Evolutionary conservation across 2,797 vertebrate species (phyloP), one percentile per base, ranked within the genome.

Genomic region (Myripristis murdjan): DNA sequence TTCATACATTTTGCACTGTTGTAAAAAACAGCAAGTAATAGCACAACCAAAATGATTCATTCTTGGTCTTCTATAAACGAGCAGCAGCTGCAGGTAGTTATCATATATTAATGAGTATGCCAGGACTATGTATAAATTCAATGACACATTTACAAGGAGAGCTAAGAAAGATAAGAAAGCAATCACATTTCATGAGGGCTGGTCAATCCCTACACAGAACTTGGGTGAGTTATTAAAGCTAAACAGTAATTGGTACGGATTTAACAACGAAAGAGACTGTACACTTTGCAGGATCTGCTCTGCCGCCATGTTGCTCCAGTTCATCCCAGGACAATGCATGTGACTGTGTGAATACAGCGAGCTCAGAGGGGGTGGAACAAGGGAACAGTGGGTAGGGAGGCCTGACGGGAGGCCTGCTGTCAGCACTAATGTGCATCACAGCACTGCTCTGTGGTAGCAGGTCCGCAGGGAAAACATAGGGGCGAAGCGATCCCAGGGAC

Each of bases 351-450:
- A 87, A 77, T 76, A 83, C 85, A 64, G 28, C 20, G 63, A 72
- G 75, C 84, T 76, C 75, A 31, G 77, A 70, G 79, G 81, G 87
- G 80, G 86, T 69, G 84, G 70, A 80, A 73, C 59, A 58, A 77
- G 78, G 67, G 74, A 79, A 67, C 56, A 84, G 83, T 64, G 79
- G 82, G 70, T 73, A 72, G 83, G 82, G 83, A 83, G 87, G 86
- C 78, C 77, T 73, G 73, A 82, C 77, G 83, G 87, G 85, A 87
- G 84, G 83, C 82, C 85, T 89, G 83, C 83, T 88, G 91, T 93
- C 91, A 91, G 82, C 88, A 84, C 79, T 85, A 89, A 91, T 91
- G 86, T 89, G 82, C 87, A 85, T 93, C 86, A 90, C 39, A 64
- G 68, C 64, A 5, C 68, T 51, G 68, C 75, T 79, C 70, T 28